phyloP scores from a whole-genome alignment of 2,888 invertebrate species.

The Cactoblastis cactorum region DNA sequence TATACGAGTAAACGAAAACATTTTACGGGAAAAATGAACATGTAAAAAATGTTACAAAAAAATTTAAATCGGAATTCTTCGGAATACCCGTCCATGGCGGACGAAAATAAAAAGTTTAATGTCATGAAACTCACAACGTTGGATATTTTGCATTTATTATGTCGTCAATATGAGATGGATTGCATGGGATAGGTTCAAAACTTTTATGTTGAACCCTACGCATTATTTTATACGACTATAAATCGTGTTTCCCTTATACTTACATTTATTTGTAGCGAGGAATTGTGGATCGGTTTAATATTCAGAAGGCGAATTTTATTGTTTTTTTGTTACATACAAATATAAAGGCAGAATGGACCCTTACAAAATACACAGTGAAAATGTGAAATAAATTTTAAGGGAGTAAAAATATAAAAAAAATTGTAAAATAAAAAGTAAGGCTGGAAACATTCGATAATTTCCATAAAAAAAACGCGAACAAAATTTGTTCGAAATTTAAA shows the following conservation, averaged over 20 bases:
- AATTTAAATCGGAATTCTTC: background rate
- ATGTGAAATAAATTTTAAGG: no score
- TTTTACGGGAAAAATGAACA: background rate
- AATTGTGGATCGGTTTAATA: constrained; percentile 8
- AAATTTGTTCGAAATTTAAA: no score
- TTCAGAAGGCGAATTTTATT: background rate
- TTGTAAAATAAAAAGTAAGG: no score
- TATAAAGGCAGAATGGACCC: no score
- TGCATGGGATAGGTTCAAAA: constrained; percentile 18
- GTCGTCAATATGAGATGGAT: constrained; percentile 24
- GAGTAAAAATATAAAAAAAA: no score
- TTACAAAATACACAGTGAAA: no score
- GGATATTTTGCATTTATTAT: constrained; percentile 23
- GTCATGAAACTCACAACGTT: constrained; percentile 10
- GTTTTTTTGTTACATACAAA: background rate
- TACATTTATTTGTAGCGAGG: constrained; percentile 22
- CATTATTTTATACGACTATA: constrained; percentile 25
- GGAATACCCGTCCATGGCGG: background rate
- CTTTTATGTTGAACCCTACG: constrained; percentile 24
- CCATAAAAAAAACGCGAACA: no score
- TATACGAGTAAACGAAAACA: background rate
- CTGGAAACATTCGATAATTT: no score
- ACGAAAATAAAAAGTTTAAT: constrained; percentile 16
- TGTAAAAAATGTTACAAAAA: background rate
- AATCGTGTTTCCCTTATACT: constrained; percentile 19